A percentile compares a stretch with the other conserved stretches of the same genome.
Conservation (phyloP, 2,113 vertebrate genomes). For the Sander lucioperca region DNA sequence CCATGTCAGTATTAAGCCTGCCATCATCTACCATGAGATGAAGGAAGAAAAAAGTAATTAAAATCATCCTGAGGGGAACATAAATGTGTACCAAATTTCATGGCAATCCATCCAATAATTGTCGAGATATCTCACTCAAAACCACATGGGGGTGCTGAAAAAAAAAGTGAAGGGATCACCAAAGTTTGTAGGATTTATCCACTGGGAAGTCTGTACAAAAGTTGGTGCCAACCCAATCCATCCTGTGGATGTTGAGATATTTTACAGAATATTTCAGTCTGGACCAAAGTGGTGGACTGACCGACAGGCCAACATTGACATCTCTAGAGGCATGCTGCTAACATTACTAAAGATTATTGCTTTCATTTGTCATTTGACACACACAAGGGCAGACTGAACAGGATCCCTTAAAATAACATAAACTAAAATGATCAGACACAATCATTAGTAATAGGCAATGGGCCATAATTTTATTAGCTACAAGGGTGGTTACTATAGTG, state of each 20-base stretch:
- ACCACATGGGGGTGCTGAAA: background rate
- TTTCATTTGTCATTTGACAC: slow-evolving; percentile 5
- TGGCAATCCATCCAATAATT: background rate
- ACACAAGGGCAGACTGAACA: slow-evolving; percentile 19
- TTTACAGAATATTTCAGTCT: background rate
- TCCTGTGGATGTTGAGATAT: too few relatives aligned
- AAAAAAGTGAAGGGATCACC: background rate
- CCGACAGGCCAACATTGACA: background rate
- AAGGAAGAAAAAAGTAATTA: background rate
- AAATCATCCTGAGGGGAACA: background rate
- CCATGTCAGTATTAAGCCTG: too few relatives aligned
- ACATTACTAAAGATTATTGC: background rate
- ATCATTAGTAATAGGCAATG: slow-evolving; percentile 40
- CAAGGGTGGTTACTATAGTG: slow-evolving; percentile 17
- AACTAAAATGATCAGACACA: slow-evolving; percentile 26
- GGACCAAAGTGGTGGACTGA: too few relatives aligned
- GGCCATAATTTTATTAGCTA: slow-evolving; percentile 42
- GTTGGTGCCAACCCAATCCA: too few relatives aligned
- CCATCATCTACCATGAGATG: background rate
- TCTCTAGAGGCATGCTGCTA: background rate
- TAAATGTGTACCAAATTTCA: background rate
- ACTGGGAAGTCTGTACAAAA: background rate
- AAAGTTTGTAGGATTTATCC: background rate
- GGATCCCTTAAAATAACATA: slow-evolving; percentile 10
- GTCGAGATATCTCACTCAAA: background rate